phyloP scores from a whole-genome alignment of 2,888 invertebrate genomes.

The Hyppa rectilinea region DNA sequence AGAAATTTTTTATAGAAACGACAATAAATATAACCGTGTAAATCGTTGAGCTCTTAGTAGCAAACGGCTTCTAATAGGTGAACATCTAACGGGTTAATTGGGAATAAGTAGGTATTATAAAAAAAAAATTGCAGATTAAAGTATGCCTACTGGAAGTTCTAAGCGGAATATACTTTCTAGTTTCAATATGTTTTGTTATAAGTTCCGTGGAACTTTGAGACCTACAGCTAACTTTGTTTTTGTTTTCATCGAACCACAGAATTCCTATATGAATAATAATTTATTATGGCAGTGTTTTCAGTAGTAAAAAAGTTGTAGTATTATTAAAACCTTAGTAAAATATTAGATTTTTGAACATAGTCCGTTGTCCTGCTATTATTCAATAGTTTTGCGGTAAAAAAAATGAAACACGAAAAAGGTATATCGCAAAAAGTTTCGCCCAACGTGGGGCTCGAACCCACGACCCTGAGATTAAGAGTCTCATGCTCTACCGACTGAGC shows the following conservation, averaged over 20 bases:
- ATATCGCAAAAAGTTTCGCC: conserved; percentile 72
- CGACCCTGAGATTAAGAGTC: conserved; percentile 93
- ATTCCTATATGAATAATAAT: background rate
- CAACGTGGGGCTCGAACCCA: conserved; percentile 92
- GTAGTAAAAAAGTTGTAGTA: background rate
- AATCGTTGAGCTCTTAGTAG: too few species aligned
- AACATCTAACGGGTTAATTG: too few species aligned
- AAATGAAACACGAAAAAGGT: background rate
- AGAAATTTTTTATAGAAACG: too few species aligned
- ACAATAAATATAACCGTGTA: too few species aligned
- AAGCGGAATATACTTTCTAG: conserved; percentile 41
- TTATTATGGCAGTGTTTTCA: background rate
- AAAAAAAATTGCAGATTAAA: background rate
- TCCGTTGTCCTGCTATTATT: too few species aligned
- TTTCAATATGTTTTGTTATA: conserved; percentile 46
- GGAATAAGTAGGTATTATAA: too few species aligned
- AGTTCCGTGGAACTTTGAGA: conserved; percentile 28
- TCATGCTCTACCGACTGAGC: conserved; percentile 91
- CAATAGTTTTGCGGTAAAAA: background rate
- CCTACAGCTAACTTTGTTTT: conserved; percentile 5
- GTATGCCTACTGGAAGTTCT: background rate
- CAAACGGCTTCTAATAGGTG: too few species aligned
- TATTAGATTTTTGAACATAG: background rate
- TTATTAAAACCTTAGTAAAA: background rate
- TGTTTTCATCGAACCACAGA: conserved; percentile 5